A percentile compares a stretch with the other conserved stretches of the same genome.
Conservation (phyloP, 1,140 invertebrate genomes). For the Fopius arisanus region DNA sequence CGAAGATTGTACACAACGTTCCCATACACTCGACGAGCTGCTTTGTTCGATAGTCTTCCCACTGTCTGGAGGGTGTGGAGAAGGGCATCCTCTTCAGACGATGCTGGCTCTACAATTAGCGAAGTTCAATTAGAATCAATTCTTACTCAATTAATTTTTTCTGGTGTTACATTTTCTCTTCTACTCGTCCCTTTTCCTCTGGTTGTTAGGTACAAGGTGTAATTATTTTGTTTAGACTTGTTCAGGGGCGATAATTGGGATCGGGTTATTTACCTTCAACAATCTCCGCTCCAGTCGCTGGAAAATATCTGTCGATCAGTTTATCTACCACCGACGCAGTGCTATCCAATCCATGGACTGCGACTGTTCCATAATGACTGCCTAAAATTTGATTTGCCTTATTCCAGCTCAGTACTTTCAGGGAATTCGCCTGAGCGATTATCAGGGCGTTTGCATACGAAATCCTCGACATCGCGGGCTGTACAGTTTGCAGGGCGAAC, state of each 20-base stretch:
- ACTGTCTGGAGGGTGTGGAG: slow-evolving; percentile 76
- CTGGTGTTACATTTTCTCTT: too few species aligned
- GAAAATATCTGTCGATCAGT: slow-evolving; percentile 73
- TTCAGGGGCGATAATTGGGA: background rate
- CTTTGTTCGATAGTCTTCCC: slow-evolving; percentile 74
- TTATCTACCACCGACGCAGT: slow-evolving; percentile 70
- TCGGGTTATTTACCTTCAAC: slow-evolving; percentile 57
- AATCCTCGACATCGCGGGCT: slow-evolving; percentile 55
- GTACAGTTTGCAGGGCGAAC: slow-evolving; percentile 63
- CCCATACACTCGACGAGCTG: slow-evolving; percentile 72
- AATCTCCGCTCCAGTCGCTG: slow-evolving; percentile 64
- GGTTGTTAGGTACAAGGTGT: too few species aligned
- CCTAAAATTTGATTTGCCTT: slow-evolving; percentile 74
- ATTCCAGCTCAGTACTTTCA: slow-evolving; percentile 74
- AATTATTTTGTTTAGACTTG: too few species aligned
- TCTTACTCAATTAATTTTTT: too few species aligned
- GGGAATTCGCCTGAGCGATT: slow-evolving; percentile 67
- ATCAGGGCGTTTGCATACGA: slow-evolving; percentile 50
- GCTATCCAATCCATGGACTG: slow-evolving; percentile 69
- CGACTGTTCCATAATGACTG: slow-evolving; percentile 72
- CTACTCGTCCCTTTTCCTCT: too few species aligned
- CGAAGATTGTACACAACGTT: slow-evolving; percentile 70
- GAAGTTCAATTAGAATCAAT: slow-evolving; percentile 25
- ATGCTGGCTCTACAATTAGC: slow-evolving; percentile 61
- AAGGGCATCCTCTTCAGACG: slow-evolving; percentile 70